A percentile compares a stretch with the other conserved stretches of the same genome.
These are phyloP conservation scores for Cecidostiba fungosa DNA, from an alignment of 2,888 invertebrate genomes.

Conservation along the genomic window DNA sequence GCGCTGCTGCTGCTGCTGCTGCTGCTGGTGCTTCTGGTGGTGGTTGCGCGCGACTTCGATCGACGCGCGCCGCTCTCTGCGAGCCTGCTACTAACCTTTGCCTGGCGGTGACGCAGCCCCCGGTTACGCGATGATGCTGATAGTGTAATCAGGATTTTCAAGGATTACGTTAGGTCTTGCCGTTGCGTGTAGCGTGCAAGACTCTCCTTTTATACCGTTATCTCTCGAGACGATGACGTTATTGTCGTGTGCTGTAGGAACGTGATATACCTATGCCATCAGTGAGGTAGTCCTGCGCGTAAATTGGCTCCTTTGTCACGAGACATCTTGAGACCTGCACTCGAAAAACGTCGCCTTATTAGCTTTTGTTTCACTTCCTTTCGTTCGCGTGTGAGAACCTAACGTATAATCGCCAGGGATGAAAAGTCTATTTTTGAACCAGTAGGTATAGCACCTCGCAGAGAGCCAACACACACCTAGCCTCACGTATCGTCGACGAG, in stretches of 20 bases:
- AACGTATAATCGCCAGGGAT: not conserved
- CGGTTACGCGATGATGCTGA: constrained; percentile 9
- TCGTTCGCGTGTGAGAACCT: not conserved
- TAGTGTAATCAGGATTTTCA: not conserved
- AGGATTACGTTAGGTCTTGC: not conserved
- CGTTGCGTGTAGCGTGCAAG: not conserved
- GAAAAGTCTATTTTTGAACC: not conserved
- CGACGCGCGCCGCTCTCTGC: constrained; percentile 7
- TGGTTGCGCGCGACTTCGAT: constrained; percentile 62
- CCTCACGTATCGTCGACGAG: constrained; percentile 25
- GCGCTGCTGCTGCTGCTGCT: constrained; percentile 46
- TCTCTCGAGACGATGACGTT: not conserved
- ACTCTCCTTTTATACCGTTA: not conserved
- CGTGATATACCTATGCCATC: too few species aligned
- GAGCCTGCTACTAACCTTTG: not conserved
- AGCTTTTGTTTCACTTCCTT: too few species aligned
- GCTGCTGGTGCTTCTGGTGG: constrained; percentile 51
- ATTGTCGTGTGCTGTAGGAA: too few species aligned
- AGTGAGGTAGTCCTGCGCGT: too few species aligned
- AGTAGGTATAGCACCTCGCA: not conserved
- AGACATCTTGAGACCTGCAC: too few species aligned
- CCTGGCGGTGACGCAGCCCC: not conserved
- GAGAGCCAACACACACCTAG: not conserved
- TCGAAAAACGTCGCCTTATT: too few species aligned
- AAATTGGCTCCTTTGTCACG: too few species aligned